Evolutionary conservation across 2,888 invertebrate genomes (phyloP).

Genomic region (Zygothrica quintamaculata): DNA sequence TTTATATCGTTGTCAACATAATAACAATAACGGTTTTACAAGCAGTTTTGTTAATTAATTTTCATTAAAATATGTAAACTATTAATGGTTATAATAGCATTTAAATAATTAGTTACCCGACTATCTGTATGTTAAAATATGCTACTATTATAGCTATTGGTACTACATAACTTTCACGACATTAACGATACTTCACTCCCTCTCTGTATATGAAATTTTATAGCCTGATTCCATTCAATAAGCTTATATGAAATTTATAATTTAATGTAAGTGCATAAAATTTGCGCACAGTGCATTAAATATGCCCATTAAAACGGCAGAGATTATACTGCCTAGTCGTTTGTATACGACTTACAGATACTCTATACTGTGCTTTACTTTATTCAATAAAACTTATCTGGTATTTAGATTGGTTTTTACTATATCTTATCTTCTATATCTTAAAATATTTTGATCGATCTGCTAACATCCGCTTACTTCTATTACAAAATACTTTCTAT

Average conservation of each 20-base stretch:
- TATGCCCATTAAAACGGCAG: slow-evolving; percentile 30
- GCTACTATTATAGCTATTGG: background rate
- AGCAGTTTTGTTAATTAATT: slow-evolving; percentile 65
- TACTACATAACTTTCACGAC: too few species aligned
- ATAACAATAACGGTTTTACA: slow-evolving; percentile 40
- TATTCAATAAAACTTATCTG: too few species aligned
- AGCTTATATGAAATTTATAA: slow-evolving; percentile 40
- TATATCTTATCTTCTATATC: too few species aligned
- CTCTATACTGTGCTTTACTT: slow-evolving; percentile 1
- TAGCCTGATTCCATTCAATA: slow-evolving; percentile 14
- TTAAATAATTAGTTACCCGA: slow-evolving; percentile 71
- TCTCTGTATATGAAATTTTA: background rate
- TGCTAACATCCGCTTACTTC: too few species aligned
- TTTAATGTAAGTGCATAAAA: slow-evolving; percentile 56
- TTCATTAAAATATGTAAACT: slow-evolving; percentile 59
- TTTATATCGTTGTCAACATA: slow-evolving; percentile 35
- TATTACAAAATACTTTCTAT: too few species aligned
- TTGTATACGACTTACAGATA: background rate
- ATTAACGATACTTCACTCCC: too few species aligned
- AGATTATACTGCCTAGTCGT: background rate
- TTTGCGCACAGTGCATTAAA: slow-evolving; percentile 52
- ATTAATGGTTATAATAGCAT: slow-evolving; percentile 63
- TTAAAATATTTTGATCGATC: too few species aligned
- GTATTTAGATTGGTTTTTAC: too few species aligned
- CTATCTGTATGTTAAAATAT: background rate